Evolutionary conservation across 1,140 invertebrate genomes (phyloP).

Genomic region (Heliconius nattereri): DNA sequence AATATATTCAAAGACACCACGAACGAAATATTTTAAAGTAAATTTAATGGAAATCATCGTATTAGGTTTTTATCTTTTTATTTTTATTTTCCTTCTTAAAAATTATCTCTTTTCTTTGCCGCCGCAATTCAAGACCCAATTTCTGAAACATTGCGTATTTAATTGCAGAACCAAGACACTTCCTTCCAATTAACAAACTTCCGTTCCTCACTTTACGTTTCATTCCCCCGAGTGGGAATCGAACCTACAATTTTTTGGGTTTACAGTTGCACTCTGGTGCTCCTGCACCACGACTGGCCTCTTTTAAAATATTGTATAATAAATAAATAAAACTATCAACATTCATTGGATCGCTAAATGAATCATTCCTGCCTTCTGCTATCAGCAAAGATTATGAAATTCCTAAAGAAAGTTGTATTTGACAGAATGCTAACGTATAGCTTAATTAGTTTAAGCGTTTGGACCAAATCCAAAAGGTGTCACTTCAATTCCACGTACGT

Average conservation of each 20-base stretch:
- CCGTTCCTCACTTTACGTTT: no score
- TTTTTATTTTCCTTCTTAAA: neutral
- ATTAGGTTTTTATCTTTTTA: neutral
- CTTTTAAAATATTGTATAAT: no score
- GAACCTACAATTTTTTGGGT: no score
- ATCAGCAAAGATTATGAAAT: neutral
- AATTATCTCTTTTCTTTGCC: neutral
- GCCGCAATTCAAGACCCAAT: no score
- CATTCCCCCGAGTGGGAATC: no score
- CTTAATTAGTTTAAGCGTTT: neutral
- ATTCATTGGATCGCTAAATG: neutral
- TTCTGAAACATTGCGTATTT: no score
- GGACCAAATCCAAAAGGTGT: conserved; percentile 2
- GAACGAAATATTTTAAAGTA: neutral
- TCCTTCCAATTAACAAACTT: no score
- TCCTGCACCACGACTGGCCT: no score
- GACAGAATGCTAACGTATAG: neutral
- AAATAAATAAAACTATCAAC: no score
- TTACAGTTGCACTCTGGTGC: no score
- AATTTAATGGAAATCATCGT: neutral
- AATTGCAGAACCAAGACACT: no score
- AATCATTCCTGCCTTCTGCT: neutral
- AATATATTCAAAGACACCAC: conserved; percentile 1
- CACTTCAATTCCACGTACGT: neutral
- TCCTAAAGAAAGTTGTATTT: neutral